Conservation (phyloP, 2,797 vertebrate genomes). For the Falco novaeseelandiae region DNA sequence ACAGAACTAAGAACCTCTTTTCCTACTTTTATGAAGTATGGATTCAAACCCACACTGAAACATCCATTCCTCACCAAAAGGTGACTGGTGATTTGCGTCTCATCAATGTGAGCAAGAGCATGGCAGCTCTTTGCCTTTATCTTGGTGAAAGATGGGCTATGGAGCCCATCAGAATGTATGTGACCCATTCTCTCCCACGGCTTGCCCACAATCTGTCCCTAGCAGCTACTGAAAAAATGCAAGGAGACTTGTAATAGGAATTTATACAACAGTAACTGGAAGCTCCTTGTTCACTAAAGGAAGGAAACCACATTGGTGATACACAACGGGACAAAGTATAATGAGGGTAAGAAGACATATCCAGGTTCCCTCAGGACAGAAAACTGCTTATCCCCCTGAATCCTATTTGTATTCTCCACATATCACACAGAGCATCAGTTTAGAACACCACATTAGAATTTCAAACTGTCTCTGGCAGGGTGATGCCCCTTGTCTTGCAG, state of each 20-base stretch:
- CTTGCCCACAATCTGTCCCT: not conserved
- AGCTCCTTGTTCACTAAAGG: not conserved
- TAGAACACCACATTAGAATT: not conserved
- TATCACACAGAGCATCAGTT: not conserved
- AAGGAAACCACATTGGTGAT: not conserved
- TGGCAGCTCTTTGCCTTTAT: not conserved
- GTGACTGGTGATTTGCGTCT: not conserved
- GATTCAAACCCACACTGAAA: not conserved
- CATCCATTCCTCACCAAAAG: fast-evolving
- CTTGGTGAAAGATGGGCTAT: not conserved
- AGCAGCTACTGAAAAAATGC: not conserved
- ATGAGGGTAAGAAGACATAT: not conserved
- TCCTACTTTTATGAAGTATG: not conserved
- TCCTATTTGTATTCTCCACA: not conserved
- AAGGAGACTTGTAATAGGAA: not conserved
- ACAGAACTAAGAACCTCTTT: not conserved
- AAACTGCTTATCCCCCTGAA: not conserved
- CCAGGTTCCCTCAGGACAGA: not conserved
- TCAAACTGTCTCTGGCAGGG: not conserved
- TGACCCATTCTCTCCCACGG: not conserved
- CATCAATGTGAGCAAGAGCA: not conserved
- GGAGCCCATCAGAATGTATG: no score
- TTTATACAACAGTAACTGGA: not conserved
- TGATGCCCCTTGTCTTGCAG: not conserved
- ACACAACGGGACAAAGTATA: not conserved